A percentile compares a stretch with the other conserved stretches of the same genome.
Evolutionary conservation across 2,797 vertebrate genomes (phyloP).

Genomic region (Setipinna tenuifilis): DNA sequence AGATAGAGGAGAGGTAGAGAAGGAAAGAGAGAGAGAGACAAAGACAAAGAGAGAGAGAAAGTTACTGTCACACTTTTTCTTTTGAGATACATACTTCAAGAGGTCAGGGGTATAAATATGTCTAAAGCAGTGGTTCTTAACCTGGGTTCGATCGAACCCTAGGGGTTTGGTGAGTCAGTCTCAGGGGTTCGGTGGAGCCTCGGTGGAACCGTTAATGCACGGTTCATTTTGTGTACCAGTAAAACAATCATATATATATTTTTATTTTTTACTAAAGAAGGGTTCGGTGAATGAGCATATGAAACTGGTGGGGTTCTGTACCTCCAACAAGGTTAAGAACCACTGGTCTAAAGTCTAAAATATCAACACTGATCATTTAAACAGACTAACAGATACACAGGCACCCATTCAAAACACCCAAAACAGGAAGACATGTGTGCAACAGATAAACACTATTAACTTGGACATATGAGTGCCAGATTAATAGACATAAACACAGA

Average conservation of each 20-base stretch:
- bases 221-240: no score
- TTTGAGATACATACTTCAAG: not conserved
- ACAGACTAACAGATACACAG: not conserved
- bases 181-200: no score
- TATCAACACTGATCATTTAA: not conserved
- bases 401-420: not conserved
- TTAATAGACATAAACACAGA: conserved; percentile 11
- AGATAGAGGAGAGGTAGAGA: not conserved
- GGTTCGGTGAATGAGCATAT: no score
- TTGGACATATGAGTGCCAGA: not conserved
- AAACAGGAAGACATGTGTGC: not conserved
- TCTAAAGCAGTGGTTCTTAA: no score
- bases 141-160: no score
- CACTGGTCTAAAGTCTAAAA: no score
- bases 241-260: no score
- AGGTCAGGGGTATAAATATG: not conserved
- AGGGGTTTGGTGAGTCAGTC: no score
- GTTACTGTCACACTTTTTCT: not conserved
- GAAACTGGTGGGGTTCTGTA: no score
- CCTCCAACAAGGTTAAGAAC: no score
- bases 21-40: not conserved
- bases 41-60: not conserved
- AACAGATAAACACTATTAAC: not conserved
- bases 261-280: no score
- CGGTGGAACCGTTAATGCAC: no score